Evolutionary conservation across 2,888 invertebrate species (phyloP), one percentile per base, ranked within the genome.

Genomic region (Agapostemon virescens): DNA sequence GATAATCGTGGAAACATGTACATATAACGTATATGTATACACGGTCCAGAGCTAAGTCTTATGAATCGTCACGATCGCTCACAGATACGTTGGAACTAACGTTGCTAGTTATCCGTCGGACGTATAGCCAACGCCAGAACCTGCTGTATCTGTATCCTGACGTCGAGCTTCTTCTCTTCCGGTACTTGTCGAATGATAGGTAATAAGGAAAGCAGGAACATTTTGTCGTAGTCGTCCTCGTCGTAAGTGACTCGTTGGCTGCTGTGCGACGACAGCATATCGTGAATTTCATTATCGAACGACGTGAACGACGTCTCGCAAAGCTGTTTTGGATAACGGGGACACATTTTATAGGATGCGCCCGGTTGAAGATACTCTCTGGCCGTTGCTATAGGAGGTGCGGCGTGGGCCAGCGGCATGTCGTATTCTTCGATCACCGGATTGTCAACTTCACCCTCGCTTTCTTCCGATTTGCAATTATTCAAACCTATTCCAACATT

Each of bases 81-180:
- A 13, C 23, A 11, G 20, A 45, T n/a, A 6, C 33, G 26, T 17
- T 5, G 20, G 38, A 55, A 33, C 38, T 23, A 74, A 77, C 71
- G 58, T 74, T 77, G 68, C 36, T 75, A 73, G 30, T 72, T 81
- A 23, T 87, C 81, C 40, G 83, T 69, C 2, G 88, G 84, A 23
- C 88, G 87, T 15, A 90, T 81, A 6, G 88, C 90, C 30, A 85
- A 66, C 0, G 90, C 88, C 40, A 92, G 70, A 26, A 90, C 88
- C 82, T 92, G 92, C 81, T 92, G 91, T 84, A 92, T 92, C 79
- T 92, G 90, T 90, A 92, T 92, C 79, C 91, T 88, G 2, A 92
- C 91, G 68, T 90, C 90, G 9, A 92, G 85, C 69, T 92, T 92
- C 83, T 89, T 90, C 42, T 91, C 89, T 52, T 92, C 91, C 36